These are phyloP conservation scores for Troilus luridus DNA, from an alignment of 2,888 invertebrate genomes.

Conservation along the genomic window DNA sequence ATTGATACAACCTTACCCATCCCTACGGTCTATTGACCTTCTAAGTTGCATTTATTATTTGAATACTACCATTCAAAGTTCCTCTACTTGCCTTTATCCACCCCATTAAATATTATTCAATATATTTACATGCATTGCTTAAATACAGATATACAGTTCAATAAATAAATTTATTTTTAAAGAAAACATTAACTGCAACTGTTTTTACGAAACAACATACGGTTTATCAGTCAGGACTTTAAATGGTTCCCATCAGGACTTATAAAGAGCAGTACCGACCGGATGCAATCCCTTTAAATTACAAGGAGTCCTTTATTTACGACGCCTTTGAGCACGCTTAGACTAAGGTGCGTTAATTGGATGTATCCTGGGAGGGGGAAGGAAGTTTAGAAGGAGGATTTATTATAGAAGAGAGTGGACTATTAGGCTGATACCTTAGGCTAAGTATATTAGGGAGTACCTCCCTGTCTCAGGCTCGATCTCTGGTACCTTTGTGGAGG, in stretches of 20 bases:
- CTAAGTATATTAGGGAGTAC: not conserved
- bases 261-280: not conserved
- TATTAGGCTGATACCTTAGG: constrained; percentile 34
- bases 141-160: no score
- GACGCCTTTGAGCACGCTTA: not conserved
- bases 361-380: not conserved
- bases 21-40: no score
- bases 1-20: no score
- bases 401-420: constrained; percentile 40
- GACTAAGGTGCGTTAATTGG: constrained; percentile 34
- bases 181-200: no score
- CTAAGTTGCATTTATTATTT: no score
- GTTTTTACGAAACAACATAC: no score
- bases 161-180: no score
- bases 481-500: not conserved
- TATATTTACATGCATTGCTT: no score
- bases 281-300: not conserved
- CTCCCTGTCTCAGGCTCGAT: not conserved
- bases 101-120: no score
- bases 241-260: not conserved
- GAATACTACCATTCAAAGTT: no score
- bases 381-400: not conserved
- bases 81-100: no score
- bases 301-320: not conserved
- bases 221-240: not conserved